phyloP scores from a whole-genome alignment of 2,113 vertebrate genomes.

The Pachyramphus minor region DNA sequence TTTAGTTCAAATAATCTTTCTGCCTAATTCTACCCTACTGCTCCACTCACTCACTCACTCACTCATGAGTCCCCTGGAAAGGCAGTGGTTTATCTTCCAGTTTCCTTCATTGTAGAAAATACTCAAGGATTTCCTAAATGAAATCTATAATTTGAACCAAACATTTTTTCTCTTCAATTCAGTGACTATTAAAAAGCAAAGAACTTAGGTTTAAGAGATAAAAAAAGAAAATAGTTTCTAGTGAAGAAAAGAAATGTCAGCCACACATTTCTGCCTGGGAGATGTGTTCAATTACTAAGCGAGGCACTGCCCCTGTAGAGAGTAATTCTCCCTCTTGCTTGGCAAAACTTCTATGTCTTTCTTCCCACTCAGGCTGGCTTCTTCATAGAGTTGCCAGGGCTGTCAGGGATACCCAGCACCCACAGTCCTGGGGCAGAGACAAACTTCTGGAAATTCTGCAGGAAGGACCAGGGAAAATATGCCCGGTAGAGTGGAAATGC shows the following conservation, averaged over 20 bases:
- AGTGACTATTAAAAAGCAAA: neutral
- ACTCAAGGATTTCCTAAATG: neutral
- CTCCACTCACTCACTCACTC: neutral
- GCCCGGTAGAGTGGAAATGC: neutral
- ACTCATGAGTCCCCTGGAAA: neutral
- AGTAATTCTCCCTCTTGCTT: neutral
- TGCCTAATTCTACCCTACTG: neutral
- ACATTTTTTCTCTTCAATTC: neutral
- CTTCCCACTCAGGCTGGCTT: neutral
- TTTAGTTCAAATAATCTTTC: neutral
- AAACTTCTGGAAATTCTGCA: neutral
- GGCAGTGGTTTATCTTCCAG: neutral
- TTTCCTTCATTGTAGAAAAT: neutral
- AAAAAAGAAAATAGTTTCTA: neutral
- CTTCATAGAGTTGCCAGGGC: neutral
- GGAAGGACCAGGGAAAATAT: neutral
- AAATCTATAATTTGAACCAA: neutral
- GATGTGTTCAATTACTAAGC: neutral
- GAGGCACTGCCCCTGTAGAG: neutral
- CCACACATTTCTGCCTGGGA: neutral
- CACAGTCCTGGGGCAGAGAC: neutral
- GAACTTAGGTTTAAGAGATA: neutral
- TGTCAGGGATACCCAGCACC: neutral
- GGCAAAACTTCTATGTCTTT: neutral
- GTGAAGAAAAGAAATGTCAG: neutral